phyloP scores from a whole-genome alignment of 2,113 vertebrate species.

The Sus scrofa region T2T-Sscrofa CM000830.6:77109001-77109500 shows the following conservation, averaged over 20 bases:
- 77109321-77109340: not conserved
- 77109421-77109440: constrained; percentile 27
- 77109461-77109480: not conserved
- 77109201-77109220: constrained; percentile 4
- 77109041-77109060: not conserved
- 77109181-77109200: not conserved
- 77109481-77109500: constrained; percentile 3
- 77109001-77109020: not conserved
- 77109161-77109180: not conserved
- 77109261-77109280: not conserved
- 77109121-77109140: not conserved
- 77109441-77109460: not conserved
- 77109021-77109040: not conserved
- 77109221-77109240: not conserved
- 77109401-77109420: not conserved
- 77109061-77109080: not conserved
- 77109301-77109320: not conserved
- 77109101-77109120: constrained; percentile 6
- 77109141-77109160: not conserved
- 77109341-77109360: not conserved
- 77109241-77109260: not conserved
- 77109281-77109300: not conserved
- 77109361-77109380: constrained; percentile 10
- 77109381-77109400: not conserved
- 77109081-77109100: not conserved